phyloP scores from a whole-genome alignment of 1,140 invertebrate species.

The Zeugodacus cucurbitae region DNA sequence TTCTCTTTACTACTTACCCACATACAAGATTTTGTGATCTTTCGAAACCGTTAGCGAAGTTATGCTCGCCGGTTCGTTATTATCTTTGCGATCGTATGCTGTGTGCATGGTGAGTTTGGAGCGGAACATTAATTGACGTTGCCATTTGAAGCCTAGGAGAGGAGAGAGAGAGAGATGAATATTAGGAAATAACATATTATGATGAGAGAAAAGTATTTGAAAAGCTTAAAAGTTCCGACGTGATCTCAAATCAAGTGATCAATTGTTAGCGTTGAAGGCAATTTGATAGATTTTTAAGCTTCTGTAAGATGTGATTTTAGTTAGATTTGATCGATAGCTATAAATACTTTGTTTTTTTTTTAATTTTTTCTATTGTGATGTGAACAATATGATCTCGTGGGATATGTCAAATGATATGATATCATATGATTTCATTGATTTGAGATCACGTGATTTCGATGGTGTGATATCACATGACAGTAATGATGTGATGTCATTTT shows the following conservation, averaged over 20 bases:
- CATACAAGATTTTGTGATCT: constrained; percentile 65
- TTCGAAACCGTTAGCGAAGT: constrained; percentile 91
- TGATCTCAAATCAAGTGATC: no score
- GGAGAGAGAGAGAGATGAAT: neutral
- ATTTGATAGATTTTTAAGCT: no score
- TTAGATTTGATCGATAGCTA: neutral
- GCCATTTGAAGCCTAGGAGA: constrained; percentile 85
- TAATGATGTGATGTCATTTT: neutral
- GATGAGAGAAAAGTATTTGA: neutral
- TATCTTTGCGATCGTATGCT: constrained; percentile 96
- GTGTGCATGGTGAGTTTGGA: constrained; percentile 99
- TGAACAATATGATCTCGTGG: neutral
- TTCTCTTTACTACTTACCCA: constrained; percentile 69
- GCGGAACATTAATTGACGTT: constrained; percentile 90
- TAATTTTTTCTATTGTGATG: neutral
- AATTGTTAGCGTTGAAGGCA: neutral
- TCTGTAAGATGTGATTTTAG: neutral
- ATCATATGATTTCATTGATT: neutral
- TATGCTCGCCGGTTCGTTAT: constrained; percentile 95
- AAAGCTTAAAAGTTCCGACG: neutral
- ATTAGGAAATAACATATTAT: neutral
- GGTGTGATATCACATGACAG: neutral
- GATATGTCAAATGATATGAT: neutral
- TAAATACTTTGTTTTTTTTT: no score
- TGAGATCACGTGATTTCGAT: neutral